Base-by-base conservation (phyloP, 2,113 vertebrate species). In the Pangasianodon gigas region DNA sequence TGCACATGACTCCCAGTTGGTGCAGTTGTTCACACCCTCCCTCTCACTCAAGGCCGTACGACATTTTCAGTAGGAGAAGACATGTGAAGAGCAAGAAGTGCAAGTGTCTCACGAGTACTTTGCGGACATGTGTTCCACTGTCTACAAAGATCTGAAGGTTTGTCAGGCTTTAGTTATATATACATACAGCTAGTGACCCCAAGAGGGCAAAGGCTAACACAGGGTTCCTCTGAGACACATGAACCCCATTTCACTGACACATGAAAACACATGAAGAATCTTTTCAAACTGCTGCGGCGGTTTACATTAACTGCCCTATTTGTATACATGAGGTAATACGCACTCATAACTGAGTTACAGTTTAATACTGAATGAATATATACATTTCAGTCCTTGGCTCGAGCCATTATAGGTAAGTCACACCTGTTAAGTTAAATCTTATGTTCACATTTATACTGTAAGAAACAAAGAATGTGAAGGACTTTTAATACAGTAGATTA, bases 1-100 rank as follows among this genome's bases (percentile, higher is more conserved):
- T 80, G 62, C 54, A 54, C 77, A 9, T 8, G 11, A 54, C 83
- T 86, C 90, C 89, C 56, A 71, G 26, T 91, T 67, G 90, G 54
- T 41, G 46, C 85, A 88, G 79, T 90, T 95, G 95, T 95, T 95
- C 93, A 85, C 93, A 93, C 94, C 94, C 94, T 95, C 94, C 93
- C 92, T 90, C 65, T 91, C 90, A 93, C 92, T 94, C 93, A 93
- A 81, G 89, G 77, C 86, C 87, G 85, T 82, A 89, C 89, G 90
- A 90, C 87, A 92, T 26, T 81, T 52, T 75, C 56, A 18, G 65
- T 6, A 41, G 26, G 32, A 48, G 32, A 71, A 21, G 21, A 58
- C 52, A 69, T 21, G 58, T 58, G 62, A 56, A n/a, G 60, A 86
- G 62, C 84, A 54, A 74, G 8, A 89, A 3, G 60, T 51, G 46